Evolutionary conservation across 2,797 vertebrate genomes (phyloP), one percentile per base, ranked within the genome.

Genomic region (Sternarchorhynchus goeldii): DNA sequence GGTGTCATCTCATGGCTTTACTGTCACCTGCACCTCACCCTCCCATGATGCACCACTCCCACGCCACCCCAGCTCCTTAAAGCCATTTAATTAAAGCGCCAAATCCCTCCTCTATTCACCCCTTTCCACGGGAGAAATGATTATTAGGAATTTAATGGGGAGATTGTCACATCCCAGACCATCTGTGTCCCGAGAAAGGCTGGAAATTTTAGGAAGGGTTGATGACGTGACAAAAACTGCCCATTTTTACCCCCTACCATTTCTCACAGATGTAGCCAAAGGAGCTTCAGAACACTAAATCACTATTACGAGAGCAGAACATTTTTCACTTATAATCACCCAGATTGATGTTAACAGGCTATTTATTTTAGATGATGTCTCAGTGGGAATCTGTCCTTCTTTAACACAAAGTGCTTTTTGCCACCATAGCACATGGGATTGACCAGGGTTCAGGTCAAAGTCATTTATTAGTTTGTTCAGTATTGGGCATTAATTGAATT

Each of bases 121-220:
- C 83, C 86, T 91, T 92, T 90, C 90, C 95, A 92, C 91, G 93
- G 94, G 87, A 79, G 93, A 96, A 97, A 98, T 96, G 94, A 97
- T 98, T 99, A 98, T 99, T 98, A 97, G 95, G 95, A 98, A 96
- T 98, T 98, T 98, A 98, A 98, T 97, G 95, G 95, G 95, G 94
- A 97, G 94, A 96, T 94, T 96, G 95, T 95, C 92, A 86, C 93
- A 94, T 95, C 95, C 95, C 95, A 94, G 92, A 94, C 96, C 96
- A 98, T 98, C 96, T 98, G 96, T 96, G 96, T 95, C 95, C 95
- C 94, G 93, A 91, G 92, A 94, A 95, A 94, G 93, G 94, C 92
- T 94, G 93, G 89, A 93, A 95, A 94, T 95, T 80, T 95, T 94
- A 92, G 94, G 94, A 94, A 95, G 93, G 87, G 93, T 93, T 88